These are phyloP conservation scores for Zaprionus vittiger DNA, from an alignment of 1,140 invertebrate species.

Conservation along the genomic window DNA sequence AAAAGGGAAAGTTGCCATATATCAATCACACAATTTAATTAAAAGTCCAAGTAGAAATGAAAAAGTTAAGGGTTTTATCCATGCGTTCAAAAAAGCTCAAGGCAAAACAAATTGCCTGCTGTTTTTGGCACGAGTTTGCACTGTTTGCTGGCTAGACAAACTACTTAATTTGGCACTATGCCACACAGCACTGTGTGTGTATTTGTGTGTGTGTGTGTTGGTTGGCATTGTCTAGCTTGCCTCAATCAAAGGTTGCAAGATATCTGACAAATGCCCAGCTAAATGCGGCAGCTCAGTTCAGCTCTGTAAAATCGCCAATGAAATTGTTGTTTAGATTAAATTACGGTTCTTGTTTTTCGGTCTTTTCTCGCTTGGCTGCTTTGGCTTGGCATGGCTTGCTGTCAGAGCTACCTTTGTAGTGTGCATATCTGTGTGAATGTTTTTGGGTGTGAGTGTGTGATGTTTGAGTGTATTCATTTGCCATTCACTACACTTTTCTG, in stretches of 20 bases:
- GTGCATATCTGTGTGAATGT: background rate
- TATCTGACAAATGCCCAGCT: constrained; percentile 76
- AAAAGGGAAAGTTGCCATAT: constrained; percentile 37
- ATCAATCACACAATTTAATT: constrained; percentile 70
- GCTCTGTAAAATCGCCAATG: constrained; percentile 46
- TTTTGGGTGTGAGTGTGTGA: background rate
- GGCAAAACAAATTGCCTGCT: constrained; percentile 28
- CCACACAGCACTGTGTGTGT: constrained; percentile 10
- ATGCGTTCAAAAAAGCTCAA: background rate
- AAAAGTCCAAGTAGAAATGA: constrained; percentile 42
- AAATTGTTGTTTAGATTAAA: constrained; percentile 76
- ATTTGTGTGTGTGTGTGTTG: background rate
- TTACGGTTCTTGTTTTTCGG: constrained; percentile 63
- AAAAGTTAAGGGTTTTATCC: constrained; percentile 8
- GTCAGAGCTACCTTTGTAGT: constrained; percentile 21
- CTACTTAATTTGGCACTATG: constrained; percentile 38
- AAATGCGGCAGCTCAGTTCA: constrained; percentile 39
- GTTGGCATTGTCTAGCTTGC: background rate
- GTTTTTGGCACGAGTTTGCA: constrained; percentile 22
- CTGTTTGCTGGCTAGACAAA: constrained; percentile 30
- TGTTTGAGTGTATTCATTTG: constrained; percentile 31
- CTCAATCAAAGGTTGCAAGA: constrained; percentile 65
- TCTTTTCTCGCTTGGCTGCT: constrained; percentile 55
- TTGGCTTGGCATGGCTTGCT: constrained; percentile 13
- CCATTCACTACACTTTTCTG: constrained; percentile 12